These are phyloP conservation scores for Ochropacha duplaris DNA, from an alignment of 2,888 invertebrate genomes.

Conservation along the genomic window DNA sequence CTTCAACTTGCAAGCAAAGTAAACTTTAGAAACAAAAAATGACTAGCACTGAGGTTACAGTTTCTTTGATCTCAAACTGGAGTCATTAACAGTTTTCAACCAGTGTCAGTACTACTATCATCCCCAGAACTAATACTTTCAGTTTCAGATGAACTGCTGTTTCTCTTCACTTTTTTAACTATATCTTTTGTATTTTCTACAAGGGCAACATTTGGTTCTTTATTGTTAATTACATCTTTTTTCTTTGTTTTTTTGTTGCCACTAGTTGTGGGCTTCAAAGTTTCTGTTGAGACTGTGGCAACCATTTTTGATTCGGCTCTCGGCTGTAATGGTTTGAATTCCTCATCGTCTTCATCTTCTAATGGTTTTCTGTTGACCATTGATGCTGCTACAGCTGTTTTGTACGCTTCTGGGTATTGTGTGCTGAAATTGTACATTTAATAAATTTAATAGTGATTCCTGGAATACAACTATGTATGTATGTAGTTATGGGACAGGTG, in stretches of 20 bases:
- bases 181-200: constrained; percentile 33
- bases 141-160: constrained; percentile 83
- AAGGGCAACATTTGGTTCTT: constrained; percentile 55
- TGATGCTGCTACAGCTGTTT: constrained; percentile 81
- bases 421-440: constrained; percentile 54
- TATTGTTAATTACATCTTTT: constrained; percentile 52
- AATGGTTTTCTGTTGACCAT: constrained; percentile 65
- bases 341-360: constrained; percentile 64
- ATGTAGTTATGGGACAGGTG: no score
- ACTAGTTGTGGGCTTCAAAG: constrained; percentile 68
- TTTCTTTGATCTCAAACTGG: neutral
- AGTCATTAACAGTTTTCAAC: constrained; percentile 47
- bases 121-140: constrained; percentile 86
- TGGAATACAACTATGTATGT: no score
- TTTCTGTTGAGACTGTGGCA: constrained; percentile 73
- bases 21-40: neutral
- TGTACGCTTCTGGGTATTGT: constrained; percentile 87
- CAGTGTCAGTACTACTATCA: constrained; percentile 85
- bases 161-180: constrained; percentile 45
- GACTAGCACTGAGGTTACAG: neutral
- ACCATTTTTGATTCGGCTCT: constrained; percentile 71
- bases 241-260: constrained; percentile 57
- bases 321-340: constrained; percentile 51
- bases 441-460: neutral
- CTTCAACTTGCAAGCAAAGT: no score